A percentile compares a stretch with the other conserved stretches of the same genome.
Conservation (phyloP, 2,888 invertebrate genomes). For the Cyaniris semiargus region DNA sequence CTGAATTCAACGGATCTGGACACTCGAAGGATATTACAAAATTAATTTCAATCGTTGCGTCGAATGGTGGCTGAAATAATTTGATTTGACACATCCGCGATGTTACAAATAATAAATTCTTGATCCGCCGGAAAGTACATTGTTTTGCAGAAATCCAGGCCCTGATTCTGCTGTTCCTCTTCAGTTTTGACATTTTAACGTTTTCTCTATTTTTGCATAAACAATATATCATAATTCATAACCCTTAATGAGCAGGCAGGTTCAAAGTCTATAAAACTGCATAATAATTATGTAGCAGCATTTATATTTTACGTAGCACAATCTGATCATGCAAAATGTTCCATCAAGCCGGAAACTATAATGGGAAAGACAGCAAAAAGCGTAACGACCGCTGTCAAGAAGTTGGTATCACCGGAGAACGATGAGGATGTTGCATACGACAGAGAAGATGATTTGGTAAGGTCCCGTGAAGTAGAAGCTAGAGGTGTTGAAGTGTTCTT, state of each 20-base stretch:
- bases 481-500: neutral
- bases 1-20: neutral
- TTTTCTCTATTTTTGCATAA: neutral
- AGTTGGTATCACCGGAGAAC: constrained; percentile 68
- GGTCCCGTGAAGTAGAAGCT: constrained; percentile 36
- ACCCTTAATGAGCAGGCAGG: neutral
- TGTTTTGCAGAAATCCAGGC: constrained; percentile 3
- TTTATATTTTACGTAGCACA: neutral
- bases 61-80: neutral
- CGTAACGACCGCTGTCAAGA: constrained; percentile 77
- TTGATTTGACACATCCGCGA: constrained; percentile 25
- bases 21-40: constrained; percentile 18
- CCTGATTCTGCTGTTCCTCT: neutral
- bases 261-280: neutral
- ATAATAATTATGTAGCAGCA: neutral
- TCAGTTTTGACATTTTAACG: neutral
- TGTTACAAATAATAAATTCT: constrained; percentile 18
- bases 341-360: constrained; percentile 81
- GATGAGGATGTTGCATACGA: constrained; percentile 83
- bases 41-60: constrained; percentile 5
- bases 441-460: constrained; percentile 87
- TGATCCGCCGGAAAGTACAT: constrained; percentile 23
- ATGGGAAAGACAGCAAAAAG: constrained; percentile 79
- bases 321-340: constrained; percentile 7
- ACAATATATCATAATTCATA: neutral